These are phyloP conservation scores for Dicrostonyx torquatus DNA, from an alignment of 2,797 vertebrate species.

Conservation along the genomic window DNA sequence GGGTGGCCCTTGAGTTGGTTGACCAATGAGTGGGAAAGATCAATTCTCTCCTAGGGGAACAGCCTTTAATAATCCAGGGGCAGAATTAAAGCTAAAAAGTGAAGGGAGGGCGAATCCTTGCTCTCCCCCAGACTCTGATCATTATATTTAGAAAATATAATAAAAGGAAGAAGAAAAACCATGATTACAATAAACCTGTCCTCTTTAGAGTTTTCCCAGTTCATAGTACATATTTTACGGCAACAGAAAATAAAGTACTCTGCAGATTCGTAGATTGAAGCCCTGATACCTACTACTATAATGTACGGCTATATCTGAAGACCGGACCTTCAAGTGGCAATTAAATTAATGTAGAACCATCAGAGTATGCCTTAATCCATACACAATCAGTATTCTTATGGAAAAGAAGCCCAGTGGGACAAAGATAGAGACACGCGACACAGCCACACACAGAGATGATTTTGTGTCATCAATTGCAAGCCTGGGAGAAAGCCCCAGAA, in stretches of 20 bases:
- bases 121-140: not conserved
- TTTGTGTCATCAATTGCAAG: not conserved
- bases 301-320: not conserved
- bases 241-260: not conserved
- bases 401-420: not conserved
- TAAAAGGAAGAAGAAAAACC: not conserved
- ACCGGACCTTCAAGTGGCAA: not conserved
- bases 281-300: not conserved
- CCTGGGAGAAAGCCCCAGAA: not conserved
- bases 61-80: not conserved
- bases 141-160: not conserved
- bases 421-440: not conserved
- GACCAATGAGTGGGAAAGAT: not conserved
- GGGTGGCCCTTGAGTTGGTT: not conserved
- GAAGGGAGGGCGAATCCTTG: not conserved
- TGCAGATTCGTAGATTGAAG: not conserved
- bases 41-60: not conserved
- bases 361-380: not conserved
- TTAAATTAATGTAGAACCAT: not conserved
- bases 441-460: not conserved
- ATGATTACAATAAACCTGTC: not conserved
- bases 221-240: not conserved
- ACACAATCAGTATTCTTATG: not conserved
- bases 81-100: not conserved
- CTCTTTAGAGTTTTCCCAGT: not conserved